phyloP scores from a whole-genome alignment of 2,113 vertebrate genomes.

The Strix aluco region DNA sequence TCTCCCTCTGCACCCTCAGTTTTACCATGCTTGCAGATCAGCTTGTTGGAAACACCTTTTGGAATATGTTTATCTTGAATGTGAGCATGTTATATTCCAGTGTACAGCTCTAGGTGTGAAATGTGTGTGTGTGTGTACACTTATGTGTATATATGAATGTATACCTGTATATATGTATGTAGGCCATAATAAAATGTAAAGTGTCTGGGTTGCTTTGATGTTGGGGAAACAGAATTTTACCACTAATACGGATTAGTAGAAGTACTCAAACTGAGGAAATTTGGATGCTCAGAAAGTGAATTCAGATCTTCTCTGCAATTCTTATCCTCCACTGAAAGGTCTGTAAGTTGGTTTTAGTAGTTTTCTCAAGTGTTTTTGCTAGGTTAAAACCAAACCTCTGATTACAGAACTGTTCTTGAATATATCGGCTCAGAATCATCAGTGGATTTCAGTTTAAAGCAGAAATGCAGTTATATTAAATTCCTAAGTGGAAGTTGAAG shows the following conservation, averaged over 20 bases:
- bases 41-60: neutral
- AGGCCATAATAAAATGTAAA: neutral
- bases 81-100: neutral
- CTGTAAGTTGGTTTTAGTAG: neutral
- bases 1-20: neutral
- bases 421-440: conserved; percentile 11
- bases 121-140: neutral
- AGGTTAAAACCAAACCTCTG: neutral
- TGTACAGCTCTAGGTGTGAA: neutral
- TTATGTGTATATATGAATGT: rapidly evolving
- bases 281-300: neutral
- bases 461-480: neutral
- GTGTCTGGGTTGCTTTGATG: neutral
- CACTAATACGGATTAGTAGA: neutral
- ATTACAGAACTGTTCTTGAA: conserved; percentile 6
- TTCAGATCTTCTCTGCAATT: neutral
- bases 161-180: neutral
- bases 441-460: conserved; percentile 26
- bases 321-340: neutral
- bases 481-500: neutral
- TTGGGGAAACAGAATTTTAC: neutral
- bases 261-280: neutral
- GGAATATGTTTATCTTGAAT: neutral
- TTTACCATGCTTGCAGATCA: neutral
- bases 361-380: neutral